Conservation (phyloP, 2,113 vertebrate genomes). For the Cheilinus undulatus region DNA sequence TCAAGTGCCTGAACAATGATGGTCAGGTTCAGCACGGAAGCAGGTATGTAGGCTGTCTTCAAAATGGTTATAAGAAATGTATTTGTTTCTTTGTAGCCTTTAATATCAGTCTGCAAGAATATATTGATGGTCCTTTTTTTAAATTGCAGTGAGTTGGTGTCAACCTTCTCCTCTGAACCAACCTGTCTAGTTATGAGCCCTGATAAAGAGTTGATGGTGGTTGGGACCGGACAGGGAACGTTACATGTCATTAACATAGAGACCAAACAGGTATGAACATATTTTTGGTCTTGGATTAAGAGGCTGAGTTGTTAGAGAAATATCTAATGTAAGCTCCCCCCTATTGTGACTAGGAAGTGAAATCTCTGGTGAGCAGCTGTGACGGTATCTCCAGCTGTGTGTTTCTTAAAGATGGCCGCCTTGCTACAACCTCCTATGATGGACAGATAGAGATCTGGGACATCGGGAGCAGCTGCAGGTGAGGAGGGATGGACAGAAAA, state of each 20-base stretch:
- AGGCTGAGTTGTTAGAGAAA: too few relatives aligned
- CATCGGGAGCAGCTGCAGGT: constrained; percentile 85
- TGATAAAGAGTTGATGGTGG: constrained; percentile 76
- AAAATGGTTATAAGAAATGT: neutral
- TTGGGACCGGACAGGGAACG: constrained; percentile 84
- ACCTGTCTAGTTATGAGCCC: constrained; percentile 83
- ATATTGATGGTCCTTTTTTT: constrained; percentile 8
- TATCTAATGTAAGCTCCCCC: neutral
- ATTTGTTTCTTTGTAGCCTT: neutral
- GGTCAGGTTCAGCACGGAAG: constrained; percentile 7
- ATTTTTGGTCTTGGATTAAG: too few relatives aligned
- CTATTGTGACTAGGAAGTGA: constrained; percentile 82
- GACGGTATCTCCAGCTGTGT: constrained; percentile 87
- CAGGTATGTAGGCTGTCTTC: constrained; percentile 54
- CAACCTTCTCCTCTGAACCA: constrained; percentile 77
- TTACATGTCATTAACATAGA: constrained; percentile 84
- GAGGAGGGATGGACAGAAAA: neutral
- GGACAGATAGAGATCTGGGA: constrained; percentile 90
- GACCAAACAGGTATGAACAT: constrained; percentile 84
- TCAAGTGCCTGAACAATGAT: constrained; percentile 86
- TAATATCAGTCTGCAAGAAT: too few relatives aligned
- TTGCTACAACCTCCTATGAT: constrained; percentile 86
- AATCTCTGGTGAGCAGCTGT: constrained; percentile 84
- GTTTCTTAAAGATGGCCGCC: constrained; percentile 79
- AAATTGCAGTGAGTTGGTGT: constrained; percentile 78